These are phyloP conservation scores for Neotoxoptera formosana DNA, from an alignment of 1,140 invertebrate species.

Conservation along the genomic window DNA sequence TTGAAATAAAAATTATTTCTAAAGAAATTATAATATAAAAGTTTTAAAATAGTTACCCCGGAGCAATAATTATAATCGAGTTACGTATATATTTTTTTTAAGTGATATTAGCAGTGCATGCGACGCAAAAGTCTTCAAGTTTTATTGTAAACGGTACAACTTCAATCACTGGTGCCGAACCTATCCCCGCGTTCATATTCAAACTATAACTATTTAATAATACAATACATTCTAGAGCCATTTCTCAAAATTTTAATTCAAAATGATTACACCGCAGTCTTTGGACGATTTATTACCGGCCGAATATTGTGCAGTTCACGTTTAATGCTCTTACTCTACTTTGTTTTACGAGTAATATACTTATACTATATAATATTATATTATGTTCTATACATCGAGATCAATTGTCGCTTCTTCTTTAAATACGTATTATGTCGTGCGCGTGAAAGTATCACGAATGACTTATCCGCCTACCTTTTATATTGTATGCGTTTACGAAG, in stretches of 20 bases:
- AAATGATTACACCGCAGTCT: background rate
- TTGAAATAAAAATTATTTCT: background rate
- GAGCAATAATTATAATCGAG: background rate
- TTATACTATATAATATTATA: background rate
- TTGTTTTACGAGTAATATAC: background rate
- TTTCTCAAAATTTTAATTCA: background rate
- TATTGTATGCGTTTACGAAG: background rate
- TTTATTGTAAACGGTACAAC: background rate
- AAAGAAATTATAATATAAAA: background rate
- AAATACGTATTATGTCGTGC: background rate
- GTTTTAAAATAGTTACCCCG: background rate
- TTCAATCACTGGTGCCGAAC: background rate
- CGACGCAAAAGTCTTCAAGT: background rate
- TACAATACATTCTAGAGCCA: background rate
- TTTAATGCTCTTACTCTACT: constrained; percentile 1
- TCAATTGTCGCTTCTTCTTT: background rate
- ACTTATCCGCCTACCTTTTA: background rate
- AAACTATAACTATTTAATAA: background rate
- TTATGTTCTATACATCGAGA: background rate
- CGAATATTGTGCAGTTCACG: background rate
- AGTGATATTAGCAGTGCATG: background rate
- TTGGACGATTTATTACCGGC: background rate
- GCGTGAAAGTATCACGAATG: constrained; percentile 11
- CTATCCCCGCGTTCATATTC: background rate
- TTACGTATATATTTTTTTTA: background rate